Evolutionary conservation across 2,797 vertebrate species (phyloP).

Genomic region (Agapornis canus): DNA sequence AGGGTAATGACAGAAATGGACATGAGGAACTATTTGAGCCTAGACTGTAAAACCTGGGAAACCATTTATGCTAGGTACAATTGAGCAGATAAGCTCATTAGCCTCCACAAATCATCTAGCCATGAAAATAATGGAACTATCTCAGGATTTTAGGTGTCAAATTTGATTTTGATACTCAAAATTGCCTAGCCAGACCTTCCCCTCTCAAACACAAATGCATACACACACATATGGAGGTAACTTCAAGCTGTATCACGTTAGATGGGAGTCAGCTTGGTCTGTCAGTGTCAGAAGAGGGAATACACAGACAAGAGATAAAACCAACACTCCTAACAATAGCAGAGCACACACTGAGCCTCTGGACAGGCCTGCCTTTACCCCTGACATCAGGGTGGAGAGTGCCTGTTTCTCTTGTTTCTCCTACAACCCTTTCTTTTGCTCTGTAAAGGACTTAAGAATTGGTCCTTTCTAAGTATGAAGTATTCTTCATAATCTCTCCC

Average conservation of each 20-base stretch:
- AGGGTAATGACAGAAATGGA: not conserved
- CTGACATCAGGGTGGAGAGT: not conserved
- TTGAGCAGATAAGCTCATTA: not conserved
- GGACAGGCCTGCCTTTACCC: not conserved
- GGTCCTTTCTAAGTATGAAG: not conserved
- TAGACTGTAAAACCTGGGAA: not conserved
- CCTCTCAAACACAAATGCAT: not conserved
- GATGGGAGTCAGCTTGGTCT: not conserved
- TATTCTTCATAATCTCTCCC: not conserved
- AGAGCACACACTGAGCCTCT: not conserved
- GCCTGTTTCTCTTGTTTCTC: not conserved
- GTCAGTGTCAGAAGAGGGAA: not conserved
- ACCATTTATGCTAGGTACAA: not conserved
- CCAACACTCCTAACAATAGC: not conserved
- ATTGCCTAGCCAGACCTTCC: not conserved
- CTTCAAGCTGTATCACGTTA: not conserved
- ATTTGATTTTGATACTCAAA: not conserved
- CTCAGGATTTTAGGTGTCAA: not conserved
- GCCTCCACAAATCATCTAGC: not conserved
- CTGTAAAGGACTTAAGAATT: not conserved
- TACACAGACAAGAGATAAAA: not conserved
- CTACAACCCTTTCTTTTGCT: not conserved
- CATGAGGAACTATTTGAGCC: not conserved
- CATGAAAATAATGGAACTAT: not conserved
- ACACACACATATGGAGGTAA: not conserved